Evolutionary conservation across 2,888 invertebrate genomes (phyloP), one percentile per base, ranked within the genome.

Genomic region (Cryptophagus acutangulus): DNA sequence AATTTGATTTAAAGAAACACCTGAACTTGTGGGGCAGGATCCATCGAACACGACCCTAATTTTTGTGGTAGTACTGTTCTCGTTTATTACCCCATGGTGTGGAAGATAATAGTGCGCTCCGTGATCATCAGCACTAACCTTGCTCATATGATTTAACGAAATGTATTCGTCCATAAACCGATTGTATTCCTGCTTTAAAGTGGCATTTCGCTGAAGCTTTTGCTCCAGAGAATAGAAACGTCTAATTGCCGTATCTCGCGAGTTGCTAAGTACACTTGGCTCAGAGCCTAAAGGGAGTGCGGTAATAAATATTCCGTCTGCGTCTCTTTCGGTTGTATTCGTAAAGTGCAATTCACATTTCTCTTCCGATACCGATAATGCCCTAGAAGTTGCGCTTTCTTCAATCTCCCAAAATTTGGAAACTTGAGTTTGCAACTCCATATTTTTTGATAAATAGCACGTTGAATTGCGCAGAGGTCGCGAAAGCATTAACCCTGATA

Each of bases 1-100:
- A 3, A 33, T 33, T 13, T 51, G 31, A 36, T 49, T 52, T 2
- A 51, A 33, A 6, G 50, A 48, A 14, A 33, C 5, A 9, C 51
- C 24, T 2, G 28, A 38, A 33, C 36, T 38, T 3, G 44, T 33
- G 26, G 35, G 41, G 13, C 41, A 30, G 20, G 39, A 36, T 1
- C 30, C 48, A 20, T 49, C 48, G 33, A 48, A 48, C 8, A 52
- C 48, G 3, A 49, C 43, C n/a, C n/a, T n/a, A n/a, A n/a, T n/a
- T n/a, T n/a, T n/a, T n/a, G n/a, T n/a, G n/a, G n/a, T n/a, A n/a
- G n/a, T n/a, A n/a, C n/a, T n/a, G n/a, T n/a, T n/a, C n/a, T n/a
- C n/a, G n/a, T n/a, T n/a, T n/a, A n/a, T n/a, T n/a, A n/a, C n/a
- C n/a, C n/a, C n/a, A n/a, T n/a, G n/a, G n/a, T n/a, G n/a, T n/a